Conservation (phyloP, 2,113 vertebrate species). For the Perca schrenkii region DNA sequence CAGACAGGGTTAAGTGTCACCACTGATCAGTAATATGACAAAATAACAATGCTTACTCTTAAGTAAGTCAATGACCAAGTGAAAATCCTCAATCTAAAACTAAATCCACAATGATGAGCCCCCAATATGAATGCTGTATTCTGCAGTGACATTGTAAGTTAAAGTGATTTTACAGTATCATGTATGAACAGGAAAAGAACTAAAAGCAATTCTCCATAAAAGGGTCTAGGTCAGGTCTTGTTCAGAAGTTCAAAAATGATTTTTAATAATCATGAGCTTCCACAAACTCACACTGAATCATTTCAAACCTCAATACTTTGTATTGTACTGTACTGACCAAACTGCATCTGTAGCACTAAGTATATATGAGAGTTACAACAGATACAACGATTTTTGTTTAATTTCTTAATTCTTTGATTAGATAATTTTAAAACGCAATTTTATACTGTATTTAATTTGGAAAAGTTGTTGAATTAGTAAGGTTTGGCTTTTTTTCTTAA, state of each 20-base stretch:
- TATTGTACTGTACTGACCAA: neutral
- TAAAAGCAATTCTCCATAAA: neutral
- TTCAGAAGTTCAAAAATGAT: slow-evolving; percentile 6
- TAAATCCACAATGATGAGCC: neutral
- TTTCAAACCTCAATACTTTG: slow-evolving; percentile 5
- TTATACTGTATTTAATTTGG: slow-evolving; percentile 1
- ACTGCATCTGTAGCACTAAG: slow-evolving; percentile 1
- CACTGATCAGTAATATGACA: neutral
- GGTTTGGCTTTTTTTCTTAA: neutral
- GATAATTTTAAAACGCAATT: neutral
- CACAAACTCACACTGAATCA: slow-evolving; percentile 38
- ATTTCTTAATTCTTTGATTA: neutral
- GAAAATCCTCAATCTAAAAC: neutral
- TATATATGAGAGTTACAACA: neutral
- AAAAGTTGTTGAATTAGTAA: neutral
- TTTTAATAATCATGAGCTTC: slow-evolving; percentile 38
- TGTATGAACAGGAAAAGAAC: neutral
- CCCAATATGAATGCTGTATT: neutral
- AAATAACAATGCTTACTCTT: neutral
- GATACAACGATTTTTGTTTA: neutral
- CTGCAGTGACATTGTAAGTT: neutral
- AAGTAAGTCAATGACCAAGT: neutral
- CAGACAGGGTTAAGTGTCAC: neutral
- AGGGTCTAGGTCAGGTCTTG: neutral
- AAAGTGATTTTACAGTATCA: neutral